Base-by-base conservation (phyloP, 1,140 invertebrate species). In the Cepaea nemoralis region DNA sequence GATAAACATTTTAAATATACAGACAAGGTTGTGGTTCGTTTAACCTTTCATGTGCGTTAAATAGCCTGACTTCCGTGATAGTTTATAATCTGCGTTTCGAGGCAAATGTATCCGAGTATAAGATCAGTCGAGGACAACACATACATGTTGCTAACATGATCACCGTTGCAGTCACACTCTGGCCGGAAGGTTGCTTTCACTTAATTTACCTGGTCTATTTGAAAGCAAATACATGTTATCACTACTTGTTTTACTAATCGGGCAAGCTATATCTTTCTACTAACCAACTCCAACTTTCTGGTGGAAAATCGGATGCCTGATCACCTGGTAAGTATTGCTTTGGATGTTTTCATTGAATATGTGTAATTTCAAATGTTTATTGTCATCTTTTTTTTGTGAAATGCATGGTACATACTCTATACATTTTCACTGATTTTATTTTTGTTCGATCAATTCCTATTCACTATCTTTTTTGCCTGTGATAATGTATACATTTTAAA, bases 241-340 rank as follows among this genome's bases (percentile, higher is more conserved):
- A 22, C n/a, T 55, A 55, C 33, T 16, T 31, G 59, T 63, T 22
- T 31, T 31, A 63, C 59, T 40, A 70, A 70, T 70, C 19, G 40
- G 40, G 35, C 69, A 70, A 70, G 69, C 40, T 70, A 14, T 37
- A 40, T 31, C 69, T 33, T 70, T 31, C 35, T 70, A 70, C 69
- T 70, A 70, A 70, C 37, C 35, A 70, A 70, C 39, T n/a, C 69
- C 24, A 27, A 63, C 5, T 6, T 40, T 55, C 24, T 31, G n/a
- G 33, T 19, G 59, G 59, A 63, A 16, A 31, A 1, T 31, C 27
- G n/a, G 59, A 63, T 27, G 1, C n/a, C 27, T 31, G 59, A 31
- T 31, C 27, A 55, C 3, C 3, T 63, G 59, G 59, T 63, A 63
- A 63, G 59, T 63, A 63, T 63, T 63, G 5, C 59, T 63, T 31